Evolutionary conservation across 2,888 invertebrate genomes (phyloP), one percentile per base, ranked within the genome.

Genomic region (Dryococelus australis): DNA sequence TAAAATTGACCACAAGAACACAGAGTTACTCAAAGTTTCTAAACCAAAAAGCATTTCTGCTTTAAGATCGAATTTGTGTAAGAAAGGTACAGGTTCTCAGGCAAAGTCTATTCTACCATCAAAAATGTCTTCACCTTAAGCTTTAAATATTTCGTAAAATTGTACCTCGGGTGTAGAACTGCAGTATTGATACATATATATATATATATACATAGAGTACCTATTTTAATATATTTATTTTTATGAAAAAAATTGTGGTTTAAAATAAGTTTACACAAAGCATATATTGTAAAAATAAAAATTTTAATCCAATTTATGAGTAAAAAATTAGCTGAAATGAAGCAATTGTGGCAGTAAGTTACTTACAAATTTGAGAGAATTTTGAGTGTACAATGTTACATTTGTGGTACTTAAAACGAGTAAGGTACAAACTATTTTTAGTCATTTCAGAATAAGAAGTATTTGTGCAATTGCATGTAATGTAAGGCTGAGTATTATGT

Each of bases 71-170:
- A 26, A 81, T 86, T 26, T 51, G 51, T 26, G n/a, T 27, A 80
- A 86, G 27, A 81, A 86, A 47, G 51, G 43, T 43, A 26, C n/a
- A 53, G 86, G 83, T 20, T 20, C 65, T 12, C 80, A 47, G 26
- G 86, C 43, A 26, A 87, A 86, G 16, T 27, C 83, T 79, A 86
- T 87, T 65, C 47, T 81, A 43, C 84, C 86, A n/a, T 85, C 81
- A 51, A 86, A 85, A 84, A 78, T 87, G 43, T 86, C 80, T 87
- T 84, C 88, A 86, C 86, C 87, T 10, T 80, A 88, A 87, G 88
- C 88, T 86, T 88, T 88, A 87, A 87, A 87, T 86, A 85, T 88
- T 87, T 88, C 86, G n/a, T 84, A 88, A 88, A 51, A 78, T 79
- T 65, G 47, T 65, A 6, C 65, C n/a, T 65, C 10, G 24, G 43